Evolutionary conservation across 2,113 vertebrate genomes (phyloP).

Genomic region (Lagopus muta): DNA sequence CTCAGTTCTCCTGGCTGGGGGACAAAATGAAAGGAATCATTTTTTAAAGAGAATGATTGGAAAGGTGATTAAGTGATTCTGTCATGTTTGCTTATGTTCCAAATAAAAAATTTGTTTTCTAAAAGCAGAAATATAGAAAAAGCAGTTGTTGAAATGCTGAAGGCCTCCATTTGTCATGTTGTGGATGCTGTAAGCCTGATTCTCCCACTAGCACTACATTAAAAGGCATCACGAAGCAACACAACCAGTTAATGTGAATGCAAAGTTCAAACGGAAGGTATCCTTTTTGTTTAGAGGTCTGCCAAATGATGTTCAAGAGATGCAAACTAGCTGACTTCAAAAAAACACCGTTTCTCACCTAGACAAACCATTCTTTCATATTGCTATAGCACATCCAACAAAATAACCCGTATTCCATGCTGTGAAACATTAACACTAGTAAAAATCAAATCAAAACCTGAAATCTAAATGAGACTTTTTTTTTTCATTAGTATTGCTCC

Average conservation of each 20-base stretch:
- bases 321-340: background rate
- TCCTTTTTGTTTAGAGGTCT: background rate
- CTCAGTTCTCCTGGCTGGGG: conserved; percentile 31
- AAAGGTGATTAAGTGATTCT: conserved; percentile 5
- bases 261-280: background rate
- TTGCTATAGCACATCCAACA: background rate
- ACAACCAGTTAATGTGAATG: background rate
- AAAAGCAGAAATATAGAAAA: background rate
- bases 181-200: background rate
- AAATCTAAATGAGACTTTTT: background rate
- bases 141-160: background rate
- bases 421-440: background rate
- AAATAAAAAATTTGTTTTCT: background rate
- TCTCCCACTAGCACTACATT: background rate
- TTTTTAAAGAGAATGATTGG: conserved; percentile 35
- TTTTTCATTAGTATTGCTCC: background rate
- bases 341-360: background rate
- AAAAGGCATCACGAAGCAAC: background rate
- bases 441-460: background rate
- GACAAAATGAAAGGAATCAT: background rate
- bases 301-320: background rate
- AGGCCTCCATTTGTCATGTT: background rate
- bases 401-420: background rate
- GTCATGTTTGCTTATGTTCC: background rate
- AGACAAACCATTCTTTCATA: background rate